Percentiles rank a stretch among this genome's conserved stretches.
phyloP scores from a whole-genome alignment of 2,113 vertebrate species.

The Psilopogon haemacephalus region DNA sequence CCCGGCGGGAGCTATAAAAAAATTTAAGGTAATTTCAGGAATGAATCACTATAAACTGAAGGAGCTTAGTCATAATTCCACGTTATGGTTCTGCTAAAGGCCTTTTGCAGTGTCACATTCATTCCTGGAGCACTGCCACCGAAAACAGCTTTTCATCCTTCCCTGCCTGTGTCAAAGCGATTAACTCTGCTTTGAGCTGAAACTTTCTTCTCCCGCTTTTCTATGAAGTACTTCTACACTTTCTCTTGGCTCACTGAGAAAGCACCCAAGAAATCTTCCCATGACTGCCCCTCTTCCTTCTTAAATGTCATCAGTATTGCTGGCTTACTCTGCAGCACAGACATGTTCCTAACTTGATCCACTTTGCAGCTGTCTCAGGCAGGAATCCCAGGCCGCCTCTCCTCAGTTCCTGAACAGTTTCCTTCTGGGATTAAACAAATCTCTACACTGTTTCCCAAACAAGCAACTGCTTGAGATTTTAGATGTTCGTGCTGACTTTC shows the following conservation, averaged over 20 bases:
- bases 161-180: not conserved
- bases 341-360: not conserved
- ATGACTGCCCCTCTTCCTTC: not conserved
- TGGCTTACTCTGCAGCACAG: not conserved
- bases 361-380: not conserved
- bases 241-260: not conserved
- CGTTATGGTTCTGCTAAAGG: rapidly evolving
- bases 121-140: rapidly evolving
- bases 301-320: not conserved
- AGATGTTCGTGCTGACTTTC: not conserved
- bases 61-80: rapidly evolving
- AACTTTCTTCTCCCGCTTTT: not conserved
- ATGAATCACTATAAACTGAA: not conserved
- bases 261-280: not conserved
- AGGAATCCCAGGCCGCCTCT: not conserved
- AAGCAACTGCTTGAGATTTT: not conserved
- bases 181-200: not conserved
- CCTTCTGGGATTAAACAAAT: constrained; percentile 19
- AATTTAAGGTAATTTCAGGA: rapidly evolving
- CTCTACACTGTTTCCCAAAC: not conserved
- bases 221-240: not conserved
- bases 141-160: not conserved
- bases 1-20: rapidly evolving
- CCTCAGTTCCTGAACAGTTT: not conserved
- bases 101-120: not conserved